Base-by-base conservation (phyloP, 2,888 invertebrate species). In the Tiliacea citrago region DNA sequence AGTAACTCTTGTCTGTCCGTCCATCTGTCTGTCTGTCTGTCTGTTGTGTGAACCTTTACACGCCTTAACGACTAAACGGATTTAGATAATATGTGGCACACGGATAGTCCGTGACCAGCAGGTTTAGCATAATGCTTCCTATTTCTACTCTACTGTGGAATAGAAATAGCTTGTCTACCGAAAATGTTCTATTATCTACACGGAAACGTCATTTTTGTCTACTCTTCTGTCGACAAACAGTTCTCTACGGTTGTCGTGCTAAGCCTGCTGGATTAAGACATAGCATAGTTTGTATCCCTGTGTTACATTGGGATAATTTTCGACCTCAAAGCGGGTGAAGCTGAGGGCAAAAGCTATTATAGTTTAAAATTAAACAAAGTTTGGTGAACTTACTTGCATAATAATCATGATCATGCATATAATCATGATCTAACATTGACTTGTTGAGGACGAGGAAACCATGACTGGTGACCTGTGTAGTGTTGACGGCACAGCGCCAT, bases 401-500 rank as follows among this genome's bases (percentile, higher is more conserved):
- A 18, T 10, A 2, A 10, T 1, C 0, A 3, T 4, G 1, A 7
- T 18, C 7, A 16, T 10, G 1, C 0, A 13, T 12, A 35, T 7
- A 0, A 1, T 51, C 9, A 29, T 18, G 1, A 47, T n/a, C 0
- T 47, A 61, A 12, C 21, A 12, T 24, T 53, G 21, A 1, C 3
- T 0, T 0, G 6, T 3, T 1, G 24, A 73, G 5, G 9, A 1
- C 0, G 39, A 95, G 68, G 90, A 95, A 95, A 4, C 93, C 95
- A 70, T 92, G 94, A 88, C 91, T 90, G 2, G 84, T 89, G 6
- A 91, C 91, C 2, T 78, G 75, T 0, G 87, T 85, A 0, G 95
- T 94, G 39, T 93, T 90, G 47, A 96, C 79, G 35, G 90, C 93
- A 61, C 96, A 96, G n/a, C 96, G 92, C 96, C 96, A 96, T 42